phyloP scores from a whole-genome alignment of 37 sponge, comb jelly and placozoan species.

The Ianthella basta region DNA sequence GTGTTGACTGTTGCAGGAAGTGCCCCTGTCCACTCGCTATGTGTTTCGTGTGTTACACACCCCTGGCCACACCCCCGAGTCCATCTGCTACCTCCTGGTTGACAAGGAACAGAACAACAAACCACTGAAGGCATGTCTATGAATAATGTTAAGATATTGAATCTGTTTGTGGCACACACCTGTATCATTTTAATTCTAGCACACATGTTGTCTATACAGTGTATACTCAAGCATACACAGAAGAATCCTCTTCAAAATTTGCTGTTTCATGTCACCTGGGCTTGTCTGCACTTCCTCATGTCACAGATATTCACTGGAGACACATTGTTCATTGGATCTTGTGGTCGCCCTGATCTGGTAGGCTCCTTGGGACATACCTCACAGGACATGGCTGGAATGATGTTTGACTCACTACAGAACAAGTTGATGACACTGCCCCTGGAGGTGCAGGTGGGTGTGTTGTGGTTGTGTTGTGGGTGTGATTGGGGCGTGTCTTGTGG shows the following conservation, averaged over 20 bases:
- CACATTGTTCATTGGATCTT: slow-evolving; percentile 91
- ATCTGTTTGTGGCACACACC: neutral
- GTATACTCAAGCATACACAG: neutral
- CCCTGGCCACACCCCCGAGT: slow-evolving; percentile 93
- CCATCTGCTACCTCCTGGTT: slow-evolving; percentile 73
- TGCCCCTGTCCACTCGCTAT: slow-evolving; percentile 66
- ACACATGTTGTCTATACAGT: neutral
- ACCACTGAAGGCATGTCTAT: slow-evolving; percentile 55
- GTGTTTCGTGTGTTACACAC: slow-evolving; percentile 65
- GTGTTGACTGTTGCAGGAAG: slow-evolving; percentile 32
- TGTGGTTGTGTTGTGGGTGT: too few relatives aligned
- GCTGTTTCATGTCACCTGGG: too few relatives aligned
- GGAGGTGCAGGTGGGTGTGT: slow-evolving; percentile 66
- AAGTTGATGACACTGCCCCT: slow-evolving; percentile 75
- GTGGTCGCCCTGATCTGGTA: slow-evolving; percentile 91
- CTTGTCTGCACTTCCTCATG: neutral
- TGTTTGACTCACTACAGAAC: slow-evolving; percentile 70
- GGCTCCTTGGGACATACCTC: slow-evolving; percentile 71
- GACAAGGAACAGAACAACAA: slow-evolving; percentile 48
- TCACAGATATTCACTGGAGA: slow-evolving; percentile 89
- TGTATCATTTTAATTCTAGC: neutral
- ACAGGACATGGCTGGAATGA: slow-evolving; percentile 77
- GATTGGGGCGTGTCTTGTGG: too few relatives aligned
- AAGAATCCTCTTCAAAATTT: too few relatives aligned
- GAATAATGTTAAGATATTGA: neutral